Conservation (phyloP, 2,888 invertebrate species). For the Trichacis sp. region DNA sequence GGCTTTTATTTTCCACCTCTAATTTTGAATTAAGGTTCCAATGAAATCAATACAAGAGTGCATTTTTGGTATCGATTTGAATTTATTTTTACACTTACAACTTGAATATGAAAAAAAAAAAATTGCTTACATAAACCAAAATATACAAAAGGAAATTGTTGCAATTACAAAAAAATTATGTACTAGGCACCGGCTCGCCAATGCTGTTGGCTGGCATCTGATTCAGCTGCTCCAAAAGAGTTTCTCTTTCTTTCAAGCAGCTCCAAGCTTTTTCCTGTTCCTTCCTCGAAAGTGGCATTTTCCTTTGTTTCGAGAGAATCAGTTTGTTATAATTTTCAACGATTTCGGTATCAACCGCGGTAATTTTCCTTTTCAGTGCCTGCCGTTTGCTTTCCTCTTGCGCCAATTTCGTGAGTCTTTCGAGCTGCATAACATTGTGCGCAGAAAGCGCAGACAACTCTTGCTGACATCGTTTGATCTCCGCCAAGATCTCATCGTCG, state of each 20-base stretch:
- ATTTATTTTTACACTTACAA: too few relatives aligned
- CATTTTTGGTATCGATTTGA: too few relatives aligned
- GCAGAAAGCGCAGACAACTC: conserved; percentile 82
- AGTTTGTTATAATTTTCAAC: conserved; percentile 89
- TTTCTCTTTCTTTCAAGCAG: conserved; percentile 63
- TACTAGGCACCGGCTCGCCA: conserved; percentile 53
- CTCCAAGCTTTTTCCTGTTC: conserved; percentile 83
- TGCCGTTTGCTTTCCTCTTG: conserved; percentile 84
- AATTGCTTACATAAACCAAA: neutral
- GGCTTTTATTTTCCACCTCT: neutral
- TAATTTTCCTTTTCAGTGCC: conserved; percentile 81
- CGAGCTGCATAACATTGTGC: conserved; percentile 83
- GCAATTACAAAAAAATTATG: neutral
- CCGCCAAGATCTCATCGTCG: conserved; percentile 87
- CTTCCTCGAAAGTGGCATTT: conserved; percentile 81
- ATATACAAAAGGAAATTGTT: neutral
- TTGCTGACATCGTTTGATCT: conserved; percentile 88
- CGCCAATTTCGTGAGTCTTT: conserved; percentile 77
- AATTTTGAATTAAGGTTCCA: too few relatives aligned
- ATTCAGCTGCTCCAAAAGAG: conserved; percentile 62
- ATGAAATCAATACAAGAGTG: too few relatives aligned
- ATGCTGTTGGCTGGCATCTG: conserved; percentile 61
- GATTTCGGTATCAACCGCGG: conserved; percentile 79
- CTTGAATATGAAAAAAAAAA: neutral
- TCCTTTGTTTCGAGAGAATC: conserved; percentile 83